Conservation (phyloP, 2,113 vertebrate genomes). For the Pterophyllum scalare region DNA sequence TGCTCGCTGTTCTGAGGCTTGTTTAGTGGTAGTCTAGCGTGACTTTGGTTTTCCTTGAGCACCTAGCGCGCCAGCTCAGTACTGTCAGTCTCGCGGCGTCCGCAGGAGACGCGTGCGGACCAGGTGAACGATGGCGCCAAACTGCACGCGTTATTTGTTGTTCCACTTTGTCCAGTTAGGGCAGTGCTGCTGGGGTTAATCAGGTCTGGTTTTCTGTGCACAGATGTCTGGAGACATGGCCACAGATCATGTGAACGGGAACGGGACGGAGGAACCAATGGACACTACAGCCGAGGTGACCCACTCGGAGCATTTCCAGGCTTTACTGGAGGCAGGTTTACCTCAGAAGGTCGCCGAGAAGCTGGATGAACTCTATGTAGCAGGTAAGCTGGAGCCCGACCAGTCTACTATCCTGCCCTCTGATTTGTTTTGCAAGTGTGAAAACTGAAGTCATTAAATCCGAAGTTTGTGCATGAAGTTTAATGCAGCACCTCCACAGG, state of each 20-base stretch:
- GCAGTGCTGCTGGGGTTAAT: background rate
- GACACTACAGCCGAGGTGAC: slow-evolving; percentile 90
- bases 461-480: background rate
- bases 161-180: background rate
- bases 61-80: background rate
- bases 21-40: no score
- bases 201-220: slow-evolving; percentile 76
- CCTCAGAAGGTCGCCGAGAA: slow-evolving; percentile 97
- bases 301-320: slow-evolving; percentile 95
- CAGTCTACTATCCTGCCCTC: background rate
- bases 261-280: slow-evolving; percentile 98
- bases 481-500: background rate
- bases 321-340: slow-evolving; percentile 94
- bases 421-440: background rate
- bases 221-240: slow-evolving; percentile 97
- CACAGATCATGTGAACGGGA: slow-evolving; percentile 98
- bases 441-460: background rate
- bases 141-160: background rate
- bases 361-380: slow-evolving; percentile 97
- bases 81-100: background rate
- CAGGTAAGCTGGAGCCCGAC: slow-evolving; percentile 83
- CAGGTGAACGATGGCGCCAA: slow-evolving; percentile 41
- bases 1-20: background rate
- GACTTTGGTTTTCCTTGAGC: background rate
- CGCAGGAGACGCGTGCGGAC: background rate